Base-by-base conservation (phyloP, 2,888 invertebrate genomes). In the Baronia brevicornis region DNA sequence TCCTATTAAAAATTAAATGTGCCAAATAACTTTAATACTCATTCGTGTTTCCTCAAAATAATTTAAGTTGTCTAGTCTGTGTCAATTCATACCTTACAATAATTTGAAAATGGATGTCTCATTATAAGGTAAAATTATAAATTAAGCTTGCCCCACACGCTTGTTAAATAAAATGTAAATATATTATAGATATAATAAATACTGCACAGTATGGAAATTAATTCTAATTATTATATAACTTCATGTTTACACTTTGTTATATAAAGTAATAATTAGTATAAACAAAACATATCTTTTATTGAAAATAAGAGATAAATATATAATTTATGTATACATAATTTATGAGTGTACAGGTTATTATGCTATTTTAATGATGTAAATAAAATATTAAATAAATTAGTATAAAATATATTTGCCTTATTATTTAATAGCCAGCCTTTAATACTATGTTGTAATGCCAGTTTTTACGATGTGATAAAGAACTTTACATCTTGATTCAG, bases 321-420 rank as follows among this genome's bases (percentile, higher is more conserved):
- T 66, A 60, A 51, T 51, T 48, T 52, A 58, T 48, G 56, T 64
- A 48, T 43, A 49, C 34, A 37, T 40, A 55, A 36, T 60, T 60
- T 66, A 68, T 47, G 30, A 35, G 30, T 80, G 79, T 80, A 80
- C 75, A 78, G 68, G 69, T 55, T 29, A 47, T 43, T 58, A 68
- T 72, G 71, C 73, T 67, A 68, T 72, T 73, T 75, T 67, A 61
- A 62, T 50, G 48, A 54, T 77, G 77, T 77, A 77, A 71, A 78
- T 77, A 77, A 68, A 44, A 51, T 62, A 75, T 70, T 64, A 63
- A 71, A 74, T 71, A 72, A 72, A 78, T 77, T 79, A 82, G 82
- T 72, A 74, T 69, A 72, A 70, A 71, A 70, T 54, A 41, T 42
- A 21, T 37, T 32, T 37, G 9, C 8, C 36, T 40, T 52, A 51